Conservation (phyloP, 1,140 invertebrate species). For the Cotesia typhae region DNA sequence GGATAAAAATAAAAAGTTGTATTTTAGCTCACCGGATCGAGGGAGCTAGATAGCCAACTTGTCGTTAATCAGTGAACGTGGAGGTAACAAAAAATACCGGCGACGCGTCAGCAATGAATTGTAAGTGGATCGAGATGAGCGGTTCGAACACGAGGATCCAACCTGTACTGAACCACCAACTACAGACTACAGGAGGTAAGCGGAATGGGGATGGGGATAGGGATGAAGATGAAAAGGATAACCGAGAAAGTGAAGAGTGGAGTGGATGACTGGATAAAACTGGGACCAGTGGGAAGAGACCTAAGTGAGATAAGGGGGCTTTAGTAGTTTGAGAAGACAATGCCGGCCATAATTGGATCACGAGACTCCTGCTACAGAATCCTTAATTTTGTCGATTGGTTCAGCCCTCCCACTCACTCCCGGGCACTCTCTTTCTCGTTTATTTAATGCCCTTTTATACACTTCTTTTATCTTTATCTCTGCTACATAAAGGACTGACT, state of each 20-base stretch:
- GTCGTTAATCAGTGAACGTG: slow-evolving; percentile 27
- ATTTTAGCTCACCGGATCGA: not conserved
- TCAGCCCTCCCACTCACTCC: slow-evolving; percentile 36
- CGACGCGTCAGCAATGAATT: slow-evolving; percentile 31
- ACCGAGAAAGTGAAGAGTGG: slow-evolving; percentile 29
- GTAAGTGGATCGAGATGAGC: slow-evolving; percentile 34
- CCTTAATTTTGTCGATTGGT: slow-evolving; percentile 54
- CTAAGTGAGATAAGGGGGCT: slow-evolving; percentile 53
- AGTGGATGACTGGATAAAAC: slow-evolving; percentile 38
- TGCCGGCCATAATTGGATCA: slow-evolving; percentile 58
- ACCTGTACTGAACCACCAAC: not conserved
- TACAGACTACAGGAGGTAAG: too few species aligned
- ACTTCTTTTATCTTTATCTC: slow-evolving; percentile 31
- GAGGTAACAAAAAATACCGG: slow-evolving; percentile 24
- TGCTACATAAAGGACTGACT: not conserved
- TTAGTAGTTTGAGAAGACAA: slow-evolving; percentile 56
- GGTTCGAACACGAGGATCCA: slow-evolving; percentile 25
- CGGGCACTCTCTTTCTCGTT: slow-evolving; percentile 23
- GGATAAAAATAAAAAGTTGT: slow-evolving; percentile 2
- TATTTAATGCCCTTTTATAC: slow-evolving; percentile 31
- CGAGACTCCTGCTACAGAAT: slow-evolving; percentile 53
- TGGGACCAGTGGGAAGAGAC: slow-evolving; percentile 40
- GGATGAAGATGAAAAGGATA: slow-evolving; percentile 1
- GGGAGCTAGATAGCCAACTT: slow-evolving; percentile 6
- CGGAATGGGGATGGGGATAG: not conserved